phyloP scores from a whole-genome alignment of 1,140 invertebrate species.

The Pomacea maculata region DNA sequence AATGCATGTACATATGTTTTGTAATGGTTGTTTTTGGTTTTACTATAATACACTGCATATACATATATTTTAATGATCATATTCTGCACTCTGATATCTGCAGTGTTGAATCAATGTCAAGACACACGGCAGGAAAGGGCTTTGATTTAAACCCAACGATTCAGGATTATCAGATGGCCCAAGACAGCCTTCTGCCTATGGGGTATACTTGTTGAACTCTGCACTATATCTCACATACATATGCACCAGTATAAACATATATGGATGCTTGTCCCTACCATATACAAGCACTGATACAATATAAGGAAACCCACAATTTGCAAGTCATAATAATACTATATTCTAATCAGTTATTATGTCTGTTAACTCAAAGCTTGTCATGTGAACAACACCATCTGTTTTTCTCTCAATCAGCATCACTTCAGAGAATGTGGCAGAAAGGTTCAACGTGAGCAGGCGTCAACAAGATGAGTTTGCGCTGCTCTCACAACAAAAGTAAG shows the following conservation, averaged over 20 bases:
- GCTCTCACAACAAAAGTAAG: slow-evolving; percentile 58
- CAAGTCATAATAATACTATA: not conserved
- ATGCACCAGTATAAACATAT: not conserved
- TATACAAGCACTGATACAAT: not conserved
- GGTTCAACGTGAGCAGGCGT: slow-evolving; percentile 52
- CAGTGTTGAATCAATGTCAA: slow-evolving; percentile 56
- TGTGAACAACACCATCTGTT: not conserved
- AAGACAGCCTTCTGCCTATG: slow-evolving; percentile 56
- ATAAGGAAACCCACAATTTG: not conserved
- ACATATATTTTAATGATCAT: too few relatives aligned
- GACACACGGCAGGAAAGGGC: slow-evolving; percentile 28
- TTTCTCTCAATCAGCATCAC: slow-evolving; percentile 53
- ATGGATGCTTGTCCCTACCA: not conserved
- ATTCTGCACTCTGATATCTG: not conserved
- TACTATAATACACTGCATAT: too few relatives aligned
- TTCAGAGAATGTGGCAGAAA: slow-evolving; percentile 62
- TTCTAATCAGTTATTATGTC: too few relatives aligned
- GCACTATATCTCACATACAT: not conserved
- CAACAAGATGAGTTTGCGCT: slow-evolving; percentile 57
- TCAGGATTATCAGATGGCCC: slow-evolving; percentile 47
- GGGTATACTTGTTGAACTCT: slow-evolving; percentile 43
- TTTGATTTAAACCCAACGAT: slow-evolving; percentile 42
- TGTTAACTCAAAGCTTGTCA: too few relatives aligned
- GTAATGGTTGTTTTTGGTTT: too few relatives aligned
- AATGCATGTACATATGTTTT: too few relatives aligned